These are phyloP conservation scores for Eclectus roratus DNA, from an alignment of 2,113 vertebrate genomes.

Conservation along the genomic window DNA sequence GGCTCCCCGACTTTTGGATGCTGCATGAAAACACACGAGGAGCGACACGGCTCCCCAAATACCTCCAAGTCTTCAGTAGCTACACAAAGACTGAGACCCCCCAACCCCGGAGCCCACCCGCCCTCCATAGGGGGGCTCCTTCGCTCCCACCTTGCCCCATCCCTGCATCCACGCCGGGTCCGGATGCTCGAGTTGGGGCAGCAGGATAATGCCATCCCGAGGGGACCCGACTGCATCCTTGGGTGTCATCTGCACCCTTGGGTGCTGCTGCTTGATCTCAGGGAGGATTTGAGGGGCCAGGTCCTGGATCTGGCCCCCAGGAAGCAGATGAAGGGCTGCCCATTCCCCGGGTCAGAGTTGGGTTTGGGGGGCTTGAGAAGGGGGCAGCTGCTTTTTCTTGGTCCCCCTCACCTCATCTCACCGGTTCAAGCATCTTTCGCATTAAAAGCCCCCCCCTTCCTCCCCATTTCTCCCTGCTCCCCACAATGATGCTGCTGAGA, in stretches of 20 bases:
- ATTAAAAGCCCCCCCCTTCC: background rate
- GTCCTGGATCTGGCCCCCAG: background rate
- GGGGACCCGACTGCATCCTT: background rate
- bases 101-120: background rate
- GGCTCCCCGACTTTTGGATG: slow-evolving; percentile 57
- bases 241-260: background rate
- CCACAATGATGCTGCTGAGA: background rate
- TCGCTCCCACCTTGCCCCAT: background rate
- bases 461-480: background rate
- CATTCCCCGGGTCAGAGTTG: background rate
- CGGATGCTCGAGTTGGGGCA: background rate
- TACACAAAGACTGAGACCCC: slow-evolving; percentile 37
- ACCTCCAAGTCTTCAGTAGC: slow-evolving; percentile 75
- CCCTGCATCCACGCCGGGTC: background rate
- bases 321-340: background rate
- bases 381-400: background rate
- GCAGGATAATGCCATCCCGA: background rate
- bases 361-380: background rate
- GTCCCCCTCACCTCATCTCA: background rate
- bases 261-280: slow-evolving; percentile 24
- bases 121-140: background rate
- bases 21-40: slow-evolving; percentile 74
- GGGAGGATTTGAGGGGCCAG: background rate
- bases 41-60: slow-evolving; percentile 23
- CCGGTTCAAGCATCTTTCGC: background rate